Evolutionary conservation across 1,140 invertebrate genomes (phyloP).

Genomic region (Monomorium pharaonis): DNA sequence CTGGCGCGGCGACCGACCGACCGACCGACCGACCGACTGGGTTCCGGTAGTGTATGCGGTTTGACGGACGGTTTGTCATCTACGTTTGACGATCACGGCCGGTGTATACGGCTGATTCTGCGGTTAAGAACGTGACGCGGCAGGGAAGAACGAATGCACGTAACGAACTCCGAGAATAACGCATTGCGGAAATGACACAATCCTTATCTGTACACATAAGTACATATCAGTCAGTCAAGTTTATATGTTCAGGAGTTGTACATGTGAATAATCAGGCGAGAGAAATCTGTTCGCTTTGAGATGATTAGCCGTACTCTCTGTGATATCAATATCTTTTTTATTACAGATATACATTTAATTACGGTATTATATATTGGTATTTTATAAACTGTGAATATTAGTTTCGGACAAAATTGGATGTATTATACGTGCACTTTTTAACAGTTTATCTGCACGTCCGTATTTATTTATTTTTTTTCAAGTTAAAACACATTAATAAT

Average conservation of each 20-base stretch:
- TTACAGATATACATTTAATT: not conserved
- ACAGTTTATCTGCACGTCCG: too few relatives aligned
- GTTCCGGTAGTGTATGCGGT: not conserved
- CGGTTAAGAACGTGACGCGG: slow-evolving; percentile 61
- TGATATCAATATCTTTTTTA: slow-evolving; percentile 3
- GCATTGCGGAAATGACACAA: slow-evolving; percentile 5
- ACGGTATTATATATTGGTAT: not conserved
- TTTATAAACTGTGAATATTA: not conserved
- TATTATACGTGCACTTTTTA: not conserved
- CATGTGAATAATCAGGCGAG: not conserved
- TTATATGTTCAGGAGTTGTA: not conserved
- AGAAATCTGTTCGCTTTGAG: not conserved
- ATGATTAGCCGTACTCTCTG: too few relatives aligned
- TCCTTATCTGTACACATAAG: not conserved
- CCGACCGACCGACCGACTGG: slow-evolving; percentile 17
- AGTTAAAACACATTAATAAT: not conserved
- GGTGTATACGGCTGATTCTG: slow-evolving; percentile 27
- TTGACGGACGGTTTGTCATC: slow-evolving; percentile 55
- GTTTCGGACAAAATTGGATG: not conserved
- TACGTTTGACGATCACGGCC: slow-evolving; percentile 37
- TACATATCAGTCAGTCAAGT: not conserved
- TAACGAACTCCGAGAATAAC: slow-evolving; percentile 7
- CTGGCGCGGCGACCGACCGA: too few relatives aligned
- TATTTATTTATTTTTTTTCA: not conserved
- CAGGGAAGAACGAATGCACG: not conserved